phyloP scores from a whole-genome alignment of 2,888 invertebrate species.

The Spisula solida region DNA sequence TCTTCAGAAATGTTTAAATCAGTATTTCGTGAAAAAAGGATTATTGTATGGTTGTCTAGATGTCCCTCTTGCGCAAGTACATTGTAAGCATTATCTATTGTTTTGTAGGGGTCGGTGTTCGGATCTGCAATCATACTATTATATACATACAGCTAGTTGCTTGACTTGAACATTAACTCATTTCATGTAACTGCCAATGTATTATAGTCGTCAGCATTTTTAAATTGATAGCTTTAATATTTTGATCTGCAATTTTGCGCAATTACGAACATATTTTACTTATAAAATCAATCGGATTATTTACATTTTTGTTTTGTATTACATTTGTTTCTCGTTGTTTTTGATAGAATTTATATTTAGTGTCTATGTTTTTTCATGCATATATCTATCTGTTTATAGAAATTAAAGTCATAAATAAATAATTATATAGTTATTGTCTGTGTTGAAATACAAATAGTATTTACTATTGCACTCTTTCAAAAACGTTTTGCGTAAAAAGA shows the following conservation, averaged over 20 bases:
- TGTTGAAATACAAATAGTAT: no score
- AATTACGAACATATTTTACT: background rate
- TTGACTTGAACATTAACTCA: background rate
- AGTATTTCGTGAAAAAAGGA: slow-evolving; percentile 7
- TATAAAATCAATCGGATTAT: background rate
- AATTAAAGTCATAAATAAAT: background rate
- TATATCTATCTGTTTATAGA: slow-evolving; percentile 3
- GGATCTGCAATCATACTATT: background rate
- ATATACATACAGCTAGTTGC: background rate
- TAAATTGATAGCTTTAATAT: background rate
- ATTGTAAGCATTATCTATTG: background rate
- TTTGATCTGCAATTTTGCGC: background rate
- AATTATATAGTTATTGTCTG: no score
- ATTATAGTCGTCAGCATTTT: background rate
- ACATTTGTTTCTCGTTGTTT: background rate
- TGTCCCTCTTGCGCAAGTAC: background rate
- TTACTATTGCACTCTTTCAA: no score
- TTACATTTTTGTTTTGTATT: no score
- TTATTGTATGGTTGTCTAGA: background rate
- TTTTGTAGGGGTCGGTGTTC: background rate
- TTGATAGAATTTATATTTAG: background rate
- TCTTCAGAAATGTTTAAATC: background rate
- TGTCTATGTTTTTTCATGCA: background rate
- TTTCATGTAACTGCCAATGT: background rate
- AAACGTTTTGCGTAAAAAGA: no score